Conservation (phyloP, 2,888 invertebrate species). For the Athalia rosae region DNA sequence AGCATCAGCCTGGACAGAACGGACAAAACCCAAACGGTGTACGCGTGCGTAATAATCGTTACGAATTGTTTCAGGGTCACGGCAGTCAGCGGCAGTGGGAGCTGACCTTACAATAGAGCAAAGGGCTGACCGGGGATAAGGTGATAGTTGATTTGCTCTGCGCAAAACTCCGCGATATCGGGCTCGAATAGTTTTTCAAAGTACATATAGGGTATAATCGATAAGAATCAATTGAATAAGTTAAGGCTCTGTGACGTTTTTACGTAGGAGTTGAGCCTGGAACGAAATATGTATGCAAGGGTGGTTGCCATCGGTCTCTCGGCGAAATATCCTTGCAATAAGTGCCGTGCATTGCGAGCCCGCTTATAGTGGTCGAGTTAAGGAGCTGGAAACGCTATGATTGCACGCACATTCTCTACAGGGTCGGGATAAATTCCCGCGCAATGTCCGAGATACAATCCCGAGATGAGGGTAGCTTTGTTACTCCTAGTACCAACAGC, state of each 20-base stretch:
- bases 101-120: too few relatives aligned
- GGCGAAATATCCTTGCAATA: neutral
- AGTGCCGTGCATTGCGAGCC: too few relatives aligned
- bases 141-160: neutral
- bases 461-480: neutral
- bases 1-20: too few relatives aligned
- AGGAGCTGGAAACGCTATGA: too few relatives aligned
- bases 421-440: too few relatives aligned
- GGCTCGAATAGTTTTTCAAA: too few relatives aligned
- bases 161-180: too few relatives aligned
- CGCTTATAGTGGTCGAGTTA: too few relatives aligned
- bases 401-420: too few relatives aligned
- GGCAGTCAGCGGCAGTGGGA: too few relatives aligned
- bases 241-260: neutral
- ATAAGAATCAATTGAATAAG: neutral
- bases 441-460: neutral
- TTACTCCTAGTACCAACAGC: neutral
- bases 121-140: neutral
- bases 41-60: slow-evolving; percentile 22
- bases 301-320: neutral
- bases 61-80: too few relatives aligned
- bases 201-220: neutral
- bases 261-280: neutral
- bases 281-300: slow-evolving; percentile 3
- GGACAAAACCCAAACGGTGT: neutral